These are phyloP conservation scores for Acinonyx jubatus DNA, from an alignment of 2,113 vertebrate genomes.

Conservation along the genomic window DNA sequence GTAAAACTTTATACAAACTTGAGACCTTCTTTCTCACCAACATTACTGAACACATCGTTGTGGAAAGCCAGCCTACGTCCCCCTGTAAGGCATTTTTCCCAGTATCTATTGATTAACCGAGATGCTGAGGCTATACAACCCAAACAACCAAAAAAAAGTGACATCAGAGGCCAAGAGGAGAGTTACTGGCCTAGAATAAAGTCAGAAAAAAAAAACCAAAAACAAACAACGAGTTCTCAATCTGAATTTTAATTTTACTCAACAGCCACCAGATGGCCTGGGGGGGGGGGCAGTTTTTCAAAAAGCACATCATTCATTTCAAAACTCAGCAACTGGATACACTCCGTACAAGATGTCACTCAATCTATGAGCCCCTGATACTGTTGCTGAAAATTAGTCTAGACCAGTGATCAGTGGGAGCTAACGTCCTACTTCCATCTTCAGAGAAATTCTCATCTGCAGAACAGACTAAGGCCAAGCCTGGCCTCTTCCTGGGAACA, in stretches of 20 bases:
- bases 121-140: neutral
- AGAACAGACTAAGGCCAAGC: neutral
- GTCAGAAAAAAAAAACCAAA: neutral
- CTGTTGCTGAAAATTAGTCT: neutral
- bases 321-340: neutral
- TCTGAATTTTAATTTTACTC: conserved; percentile 38
- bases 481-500: neutral
- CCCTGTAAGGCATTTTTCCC: neutral
- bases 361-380: neutral
- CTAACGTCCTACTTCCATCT: neutral
- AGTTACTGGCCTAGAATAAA: conserved; percentile 23
- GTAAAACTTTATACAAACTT: neutral
- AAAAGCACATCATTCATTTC: neutral
- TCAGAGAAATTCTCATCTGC: neutral
- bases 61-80: neutral
- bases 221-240: neutral
- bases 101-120: neutral
- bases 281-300: neutral
- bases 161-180: conserved; percentile 37
- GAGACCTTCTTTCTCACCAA: neutral
- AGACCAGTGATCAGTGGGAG: neutral
- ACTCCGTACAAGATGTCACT: neutral
- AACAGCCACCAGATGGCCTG: conserved; percentile 52
- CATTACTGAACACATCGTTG: neutral
- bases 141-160: neutral